Base-by-base conservation (phyloP, 92 coral and sea anemone genomes). In the Nematostella vectensis region DNA sequence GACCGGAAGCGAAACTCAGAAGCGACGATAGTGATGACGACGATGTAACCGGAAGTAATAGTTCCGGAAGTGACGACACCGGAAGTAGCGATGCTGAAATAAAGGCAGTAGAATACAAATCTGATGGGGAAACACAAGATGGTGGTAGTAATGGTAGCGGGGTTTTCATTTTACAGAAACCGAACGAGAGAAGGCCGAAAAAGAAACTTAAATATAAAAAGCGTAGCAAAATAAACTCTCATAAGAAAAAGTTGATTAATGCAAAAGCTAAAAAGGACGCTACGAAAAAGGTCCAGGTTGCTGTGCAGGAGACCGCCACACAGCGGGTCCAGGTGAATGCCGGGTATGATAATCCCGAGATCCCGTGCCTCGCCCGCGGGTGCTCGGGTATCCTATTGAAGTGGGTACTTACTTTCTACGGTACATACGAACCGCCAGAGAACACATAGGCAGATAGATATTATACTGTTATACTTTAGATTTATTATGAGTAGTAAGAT, bases 271-370 rank as follows among this genome's bases (percentile, higher is more conserved):
- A 57, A 48, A 76, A 55, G 77, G 64, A 73, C 30, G 67, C 80
- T 55, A 70, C 80, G 2, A 86, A 83, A 58, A 91, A 91, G 31
- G 98, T 91, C 1, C 98, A 91, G 65, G 98, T 91, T 4, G 93
- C 95, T 25, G 76, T 66, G 4, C 87, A 91, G 51, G 98, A 77
- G 55, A 63, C 88, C 47, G 98, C 83, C 6, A 85, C 95, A 30
- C 98, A 91, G 50, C 64, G 98, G 11, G 98, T 91, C 9, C 98
- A 91, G 64, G 98, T 91, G 16, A 91, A 91, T 50, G 98, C 98
- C 26, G 98, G 98, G n/a, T 91, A 91, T 59, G 98, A 91, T 55
- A 81, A 77, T 62, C 98, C 98, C 4, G 93, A 81, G 17, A 86
- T 91, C 18, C 88, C 86, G 3, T 91, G 98, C 29, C 45, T 91